Conservation (phyloP, 1,140 invertebrate genomes). For the Telenomus remus region DNA sequence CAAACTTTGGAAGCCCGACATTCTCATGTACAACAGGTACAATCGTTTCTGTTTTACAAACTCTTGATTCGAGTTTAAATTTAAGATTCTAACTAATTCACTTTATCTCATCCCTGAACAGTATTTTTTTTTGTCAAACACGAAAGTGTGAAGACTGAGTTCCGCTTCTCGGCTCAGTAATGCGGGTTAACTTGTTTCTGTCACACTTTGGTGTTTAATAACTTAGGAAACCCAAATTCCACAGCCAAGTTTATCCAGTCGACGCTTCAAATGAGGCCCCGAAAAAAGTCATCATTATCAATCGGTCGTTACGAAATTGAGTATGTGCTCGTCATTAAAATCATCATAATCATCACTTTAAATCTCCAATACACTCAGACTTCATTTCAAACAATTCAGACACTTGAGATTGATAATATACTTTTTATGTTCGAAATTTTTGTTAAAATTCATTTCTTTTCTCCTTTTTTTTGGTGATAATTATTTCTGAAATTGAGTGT, state of each 20-base stretch:
- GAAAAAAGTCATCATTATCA: not conserved
- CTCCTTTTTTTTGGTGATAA: constrained; percentile 25
- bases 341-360: no score
- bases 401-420: no score
- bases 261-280: constrained; percentile 46
- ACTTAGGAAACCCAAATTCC: no score
- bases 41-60: constrained; percentile 59
- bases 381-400: no score
- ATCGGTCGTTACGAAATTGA: constrained; percentile 23
- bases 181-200: no score
- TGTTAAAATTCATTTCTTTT: not conserved
- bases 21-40: constrained; percentile 99
- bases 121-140: no score
- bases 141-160: no score
- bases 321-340: constrained; percentile 35
- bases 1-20: constrained; percentile 98
- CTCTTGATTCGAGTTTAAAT: not conserved
- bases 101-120: no score
- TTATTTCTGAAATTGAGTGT: constrained; percentile 30
- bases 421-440: not conserved
- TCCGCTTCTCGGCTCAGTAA: no score
- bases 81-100: no score
- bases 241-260: constrained; percentile 25
- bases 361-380: no score
- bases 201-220: no score